Percentiles rank a stretch among this genome's conserved stretches.
Evolutionary conservation across 2,113 vertebrate genomes (phyloP).

Genomic region (Protomyctophum bolini): DNA sequence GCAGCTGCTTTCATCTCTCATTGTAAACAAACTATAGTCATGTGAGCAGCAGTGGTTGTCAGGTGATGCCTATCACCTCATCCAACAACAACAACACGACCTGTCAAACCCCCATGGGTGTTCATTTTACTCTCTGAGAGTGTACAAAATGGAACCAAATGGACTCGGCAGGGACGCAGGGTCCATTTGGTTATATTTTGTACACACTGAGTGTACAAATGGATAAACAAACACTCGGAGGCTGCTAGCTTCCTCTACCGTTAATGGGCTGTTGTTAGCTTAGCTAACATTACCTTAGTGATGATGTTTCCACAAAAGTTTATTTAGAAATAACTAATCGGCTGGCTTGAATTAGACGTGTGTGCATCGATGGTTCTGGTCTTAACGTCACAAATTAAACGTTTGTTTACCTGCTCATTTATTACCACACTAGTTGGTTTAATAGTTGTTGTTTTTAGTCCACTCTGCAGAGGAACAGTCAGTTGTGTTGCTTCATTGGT

Average conservation of each 20-base stretch:
- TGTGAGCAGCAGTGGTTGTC: no score
- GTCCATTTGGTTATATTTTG: no score
- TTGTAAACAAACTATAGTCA: no score
- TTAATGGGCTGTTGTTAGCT: constrained; percentile 1
- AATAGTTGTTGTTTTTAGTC: constrained; percentile 18
- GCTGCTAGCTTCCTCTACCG: constrained; percentile 26
- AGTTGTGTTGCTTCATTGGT: constrained; percentile 5
- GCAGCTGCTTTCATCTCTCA: no score
- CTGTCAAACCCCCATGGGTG: no score
- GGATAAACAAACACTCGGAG: no score
- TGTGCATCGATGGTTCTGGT: neutral
- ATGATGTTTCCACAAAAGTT: constrained; percentile 43
- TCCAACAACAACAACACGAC: no score
- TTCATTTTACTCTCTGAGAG: no score
- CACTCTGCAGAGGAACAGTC: constrained; percentile 16
- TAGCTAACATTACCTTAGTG: neutral
- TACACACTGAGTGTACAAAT: no score
- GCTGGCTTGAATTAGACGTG: neutral
- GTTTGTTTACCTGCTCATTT: constrained; percentile 36
- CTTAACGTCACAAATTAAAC: rapidly evolving
- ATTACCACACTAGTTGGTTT: constrained; percentile 40
- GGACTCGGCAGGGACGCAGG: no score
- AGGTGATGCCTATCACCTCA: no score
- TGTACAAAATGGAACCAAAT: no score
- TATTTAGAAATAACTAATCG: neutral